A percentile compares a stretch with the other conserved stretches of the same genome.
Conservation (phyloP, 2,888 invertebrate species). For the Stenoptilia bipunctidactyla region DNA sequence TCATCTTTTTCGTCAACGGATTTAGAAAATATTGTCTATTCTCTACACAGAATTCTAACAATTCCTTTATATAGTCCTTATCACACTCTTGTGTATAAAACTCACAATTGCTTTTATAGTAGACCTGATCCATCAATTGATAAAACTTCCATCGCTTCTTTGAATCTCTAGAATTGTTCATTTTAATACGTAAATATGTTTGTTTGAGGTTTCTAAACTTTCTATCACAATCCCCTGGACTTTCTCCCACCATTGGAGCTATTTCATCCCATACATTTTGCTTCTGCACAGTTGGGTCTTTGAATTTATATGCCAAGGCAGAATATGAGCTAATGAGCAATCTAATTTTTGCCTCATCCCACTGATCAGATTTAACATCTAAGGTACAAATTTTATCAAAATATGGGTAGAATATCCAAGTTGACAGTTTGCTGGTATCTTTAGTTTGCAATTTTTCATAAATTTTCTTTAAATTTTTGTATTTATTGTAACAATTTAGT, state of each 20-base stretch:
- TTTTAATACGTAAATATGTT: slow-evolving; percentile 34
- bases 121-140: not conserved
- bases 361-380: slow-evolving; percentile 35
- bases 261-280: slow-evolving; percentile 57
- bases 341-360: slow-evolving; percentile 44
- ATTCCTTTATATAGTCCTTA: not conserved
- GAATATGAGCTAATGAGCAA: slow-evolving; percentile 41
- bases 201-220: slow-evolving; percentile 59
- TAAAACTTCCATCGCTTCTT: not conserved
- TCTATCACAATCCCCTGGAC: slow-evolving; percentile 48
- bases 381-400: slow-evolving; percentile 55
- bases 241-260: slow-evolving; percentile 35
- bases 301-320: slow-evolving; percentile 46
- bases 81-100: not conserved
- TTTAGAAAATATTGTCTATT: not conserved
- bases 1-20: slow-evolving; percentile 1
- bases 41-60: not conserved
- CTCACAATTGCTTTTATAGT: not conserved
- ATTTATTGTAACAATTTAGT: slow-evolving; percentile 57
- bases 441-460: slow-evolving; percentile 48
- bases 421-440: slow-evolving; percentile 40
- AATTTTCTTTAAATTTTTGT: slow-evolving; percentile 52
- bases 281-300: slow-evolving; percentile 45
- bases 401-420: slow-evolving; percentile 52
- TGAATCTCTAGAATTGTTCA: not conserved